Conservation (phyloP, 2,888 invertebrate genomes). For the Sabellastarte sp. region DNA sequence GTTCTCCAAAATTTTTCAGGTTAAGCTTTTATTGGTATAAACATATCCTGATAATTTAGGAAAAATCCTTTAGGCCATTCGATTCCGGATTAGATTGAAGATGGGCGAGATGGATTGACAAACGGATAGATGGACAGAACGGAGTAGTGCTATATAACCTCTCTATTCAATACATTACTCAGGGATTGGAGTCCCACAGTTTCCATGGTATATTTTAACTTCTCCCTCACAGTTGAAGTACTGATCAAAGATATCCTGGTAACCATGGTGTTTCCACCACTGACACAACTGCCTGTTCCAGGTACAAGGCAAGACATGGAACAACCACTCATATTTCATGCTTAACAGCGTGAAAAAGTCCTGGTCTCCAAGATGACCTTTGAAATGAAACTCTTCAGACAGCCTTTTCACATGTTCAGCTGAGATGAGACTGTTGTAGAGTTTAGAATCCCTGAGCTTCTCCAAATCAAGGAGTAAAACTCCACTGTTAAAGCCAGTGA, state of each 20-base stretch:
- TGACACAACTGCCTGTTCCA: slow-evolving; percentile 81
- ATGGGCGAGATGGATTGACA: too few species aligned
- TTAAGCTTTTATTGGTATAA: too few species aligned
- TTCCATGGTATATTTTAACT: slow-evolving; percentile 56
- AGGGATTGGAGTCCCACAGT: slow-evolving; percentile 56
- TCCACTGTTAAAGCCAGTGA: slow-evolving; percentile 79
- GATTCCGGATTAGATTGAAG: too few species aligned
- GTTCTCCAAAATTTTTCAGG: too few species aligned
- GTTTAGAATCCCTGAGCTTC: slow-evolving; percentile 67
- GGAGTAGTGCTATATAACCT: too few species aligned
- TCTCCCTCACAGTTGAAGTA: slow-evolving; percentile 68
- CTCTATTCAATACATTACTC: too few species aligned
- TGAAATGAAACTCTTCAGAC: slow-evolving; percentile 57
- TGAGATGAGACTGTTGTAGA: slow-evolving; percentile 65
- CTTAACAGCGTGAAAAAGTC: slow-evolving; percentile 76
- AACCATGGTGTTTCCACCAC: slow-evolving; percentile 79
- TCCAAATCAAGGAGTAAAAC: slow-evolving; percentile 73
- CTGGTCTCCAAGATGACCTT: slow-evolving; percentile 75
- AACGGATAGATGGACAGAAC: too few species aligned
- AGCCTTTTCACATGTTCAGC: slow-evolving; percentile 41
- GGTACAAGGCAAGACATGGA: slow-evolving; percentile 73
- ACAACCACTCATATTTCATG: slow-evolving; percentile 70
- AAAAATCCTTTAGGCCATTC: too few species aligned
- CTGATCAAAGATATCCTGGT: slow-evolving; percentile 70
- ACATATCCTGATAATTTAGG: too few species aligned